Conservation (phyloP, 2,797 vertebrate genomes). For the Gephyroberyx darwinii region DNA sequence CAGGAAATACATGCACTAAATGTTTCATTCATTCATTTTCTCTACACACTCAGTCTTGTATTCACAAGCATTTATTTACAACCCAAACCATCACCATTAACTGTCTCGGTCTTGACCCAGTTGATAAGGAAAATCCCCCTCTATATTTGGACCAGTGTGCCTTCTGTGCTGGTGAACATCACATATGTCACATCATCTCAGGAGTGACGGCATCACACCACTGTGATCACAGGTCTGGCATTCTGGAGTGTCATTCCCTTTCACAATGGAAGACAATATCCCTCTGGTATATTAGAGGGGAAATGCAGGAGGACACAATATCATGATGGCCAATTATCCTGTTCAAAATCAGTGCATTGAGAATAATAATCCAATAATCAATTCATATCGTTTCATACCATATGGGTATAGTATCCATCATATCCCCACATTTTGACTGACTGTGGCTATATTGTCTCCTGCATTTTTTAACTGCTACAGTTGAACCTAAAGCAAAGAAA, state of each 20-base stretch:
- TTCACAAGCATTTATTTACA: not conserved
- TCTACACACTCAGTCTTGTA: not conserved
- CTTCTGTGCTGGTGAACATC: conserved; percentile 11
- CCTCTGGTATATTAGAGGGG: not conserved
- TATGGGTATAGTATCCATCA: conserved; percentile 2
- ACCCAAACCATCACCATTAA: not conserved
- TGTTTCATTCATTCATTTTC: too few relatives aligned
- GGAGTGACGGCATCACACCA: conserved; percentile 32
- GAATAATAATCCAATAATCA: not conserved
- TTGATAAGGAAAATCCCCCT: conserved; percentile 56
- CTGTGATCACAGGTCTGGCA: conserved; percentile 47
- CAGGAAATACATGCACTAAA: too few relatives aligned
- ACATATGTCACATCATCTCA: conserved; percentile 18
- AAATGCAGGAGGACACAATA: not conserved
- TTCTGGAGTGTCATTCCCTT: conserved; percentile 9
- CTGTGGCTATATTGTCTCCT: not conserved
- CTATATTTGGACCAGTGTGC: conserved; percentile 62
- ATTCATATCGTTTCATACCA: not conserved
- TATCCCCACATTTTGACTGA: not conserved
- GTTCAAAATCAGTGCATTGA: not conserved
- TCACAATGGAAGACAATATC: conserved; percentile 1
- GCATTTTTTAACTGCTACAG: not conserved
- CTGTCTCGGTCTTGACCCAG: conserved; percentile 62
- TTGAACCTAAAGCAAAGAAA: not conserved
- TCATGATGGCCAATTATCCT: conserved; percentile 1